These are phyloP conservation scores for Anoura caudifer DNA, from an alignment of 2,113 vertebrate species.

Conservation along the genomic window DNA sequence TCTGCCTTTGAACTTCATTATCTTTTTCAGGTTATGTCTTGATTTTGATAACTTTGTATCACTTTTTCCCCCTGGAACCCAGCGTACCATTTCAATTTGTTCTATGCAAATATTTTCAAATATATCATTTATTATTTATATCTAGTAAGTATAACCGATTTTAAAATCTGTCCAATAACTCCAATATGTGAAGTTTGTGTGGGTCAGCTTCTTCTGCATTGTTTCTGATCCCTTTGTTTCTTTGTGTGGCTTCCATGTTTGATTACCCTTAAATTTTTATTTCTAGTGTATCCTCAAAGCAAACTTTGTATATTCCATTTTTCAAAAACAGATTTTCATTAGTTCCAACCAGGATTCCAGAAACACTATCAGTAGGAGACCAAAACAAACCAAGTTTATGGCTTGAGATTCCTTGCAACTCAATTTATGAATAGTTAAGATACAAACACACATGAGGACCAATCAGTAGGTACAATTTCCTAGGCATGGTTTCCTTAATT, in stretches of 20 bases:
- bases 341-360: not conserved
- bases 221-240: conserved; percentile 2
- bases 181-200: not conserved
- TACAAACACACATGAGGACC: not conserved
- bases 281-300: not conserved
- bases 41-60: not conserved
- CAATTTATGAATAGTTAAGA: not conserved
- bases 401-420: not conserved
- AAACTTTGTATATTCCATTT: not conserved
- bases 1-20: not conserved
- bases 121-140: not conserved
- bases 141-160: not conserved
- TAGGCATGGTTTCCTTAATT: not conserved
- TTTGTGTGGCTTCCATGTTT: not conserved
- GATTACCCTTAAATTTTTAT: not conserved
- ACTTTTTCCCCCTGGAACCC: not conserved
- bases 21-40: not conserved
- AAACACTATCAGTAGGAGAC: not conserved
- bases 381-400: not conserved
- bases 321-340: not conserved
- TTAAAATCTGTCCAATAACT: not conserved
- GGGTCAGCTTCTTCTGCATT: not conserved
- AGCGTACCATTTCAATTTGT: not conserved
- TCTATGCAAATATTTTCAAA: not conserved
- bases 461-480: not conserved